Evolutionary conservation across 2,888 invertebrate genomes (phyloP).

Genomic region (Candidula unifasciata): DNA sequence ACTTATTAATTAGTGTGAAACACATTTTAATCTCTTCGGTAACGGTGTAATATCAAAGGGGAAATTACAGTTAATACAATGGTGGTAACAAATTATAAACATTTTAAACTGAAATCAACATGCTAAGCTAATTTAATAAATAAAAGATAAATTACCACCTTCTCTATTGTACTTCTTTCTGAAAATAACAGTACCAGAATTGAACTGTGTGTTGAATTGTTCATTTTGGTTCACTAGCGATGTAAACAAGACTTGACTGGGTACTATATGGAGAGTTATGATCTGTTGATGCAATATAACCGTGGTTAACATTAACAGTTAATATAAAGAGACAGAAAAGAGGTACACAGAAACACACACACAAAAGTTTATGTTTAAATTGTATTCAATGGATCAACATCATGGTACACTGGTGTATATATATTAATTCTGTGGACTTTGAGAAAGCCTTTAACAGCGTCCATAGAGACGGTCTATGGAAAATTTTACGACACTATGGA

Average conservation of each 20-base stretch:
- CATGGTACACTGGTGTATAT: too few species aligned
- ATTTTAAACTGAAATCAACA: neutral
- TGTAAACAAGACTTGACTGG: slow-evolving; percentile 61
- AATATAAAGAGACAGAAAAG: neutral
- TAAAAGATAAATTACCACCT: slow-evolving; percentile 37
- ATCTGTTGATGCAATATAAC: slow-evolving; percentile 54
- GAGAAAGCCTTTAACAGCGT: too few species aligned
- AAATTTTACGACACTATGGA: too few species aligned
- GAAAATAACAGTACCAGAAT: slow-evolving; percentile 46
- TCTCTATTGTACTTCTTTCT: slow-evolving; percentile 52
- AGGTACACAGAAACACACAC: neutral
- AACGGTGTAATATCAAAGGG: too few species aligned
- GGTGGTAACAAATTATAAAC: neutral
- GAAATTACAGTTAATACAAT: too few species aligned
- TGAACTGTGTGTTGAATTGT: slow-evolving; percentile 53
- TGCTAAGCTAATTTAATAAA: neutral
- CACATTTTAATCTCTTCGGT: too few species aligned
- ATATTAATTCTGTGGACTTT: too few species aligned
- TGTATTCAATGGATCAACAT: too few species aligned
- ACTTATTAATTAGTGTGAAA: too few species aligned
- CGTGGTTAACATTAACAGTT: neutral
- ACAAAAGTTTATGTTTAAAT: too few species aligned
- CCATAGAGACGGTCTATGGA: too few species aligned
- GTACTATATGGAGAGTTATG: slow-evolving; percentile 61
- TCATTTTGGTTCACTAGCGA: slow-evolving; percentile 65